phyloP scores from a whole-genome alignment of 2,888 invertebrate genomes.

The Tridacna gigas region DNA sequence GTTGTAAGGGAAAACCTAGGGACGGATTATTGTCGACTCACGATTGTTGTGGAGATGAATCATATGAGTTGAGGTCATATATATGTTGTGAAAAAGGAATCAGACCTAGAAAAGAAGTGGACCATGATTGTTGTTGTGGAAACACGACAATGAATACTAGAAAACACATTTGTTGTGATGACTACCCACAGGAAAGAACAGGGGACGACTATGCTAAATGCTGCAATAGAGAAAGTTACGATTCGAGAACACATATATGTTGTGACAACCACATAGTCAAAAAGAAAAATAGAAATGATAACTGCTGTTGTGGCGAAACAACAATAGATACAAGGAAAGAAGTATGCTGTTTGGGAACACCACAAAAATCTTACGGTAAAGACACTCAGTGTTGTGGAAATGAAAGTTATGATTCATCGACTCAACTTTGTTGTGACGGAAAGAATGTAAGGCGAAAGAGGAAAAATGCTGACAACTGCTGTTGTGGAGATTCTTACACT shows the following conservation, averaged over 20 bases:
- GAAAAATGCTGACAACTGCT: conserved; percentile 37
- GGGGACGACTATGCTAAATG: conserved; percentile 55
- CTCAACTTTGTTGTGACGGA: conserved; percentile 45
- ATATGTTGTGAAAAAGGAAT: conserved; percentile 45
- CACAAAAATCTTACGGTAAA: conserved; percentile 27
- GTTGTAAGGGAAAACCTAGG: conserved; percentile 47
- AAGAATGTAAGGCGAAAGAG: conserved; percentile 36
- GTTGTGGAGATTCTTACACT: conserved; percentile 46
- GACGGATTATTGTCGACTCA: conserved; percentile 35
- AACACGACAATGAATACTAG: conserved; percentile 49
- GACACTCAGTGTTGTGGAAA: conserved; percentile 46
- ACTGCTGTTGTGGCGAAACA: conserved; percentile 37
- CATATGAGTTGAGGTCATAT: conserved; percentile 24
- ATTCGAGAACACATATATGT: conserved; percentile 41
- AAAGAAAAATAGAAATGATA: conserved; percentile 29
- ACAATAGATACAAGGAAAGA: conserved; percentile 50
- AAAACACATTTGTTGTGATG: conserved; percentile 54
- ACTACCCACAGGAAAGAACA: conserved; percentile 40
- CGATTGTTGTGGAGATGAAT: conserved; percentile 54
- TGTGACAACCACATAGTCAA: conserved; percentile 39
- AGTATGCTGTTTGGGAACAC: conserved; percentile 49
- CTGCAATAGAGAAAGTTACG: conserved; percentile 44
- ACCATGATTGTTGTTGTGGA: conserved; percentile 55
- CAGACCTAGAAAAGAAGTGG: conserved; percentile 31
- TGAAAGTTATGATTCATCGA: conserved; percentile 43